A percentile compares a stretch with the other conserved stretches of the same genome.
Evolutionary conservation across 2,888 invertebrate species (phyloP).

Genomic region (Hydropsyche betteni): DNA sequence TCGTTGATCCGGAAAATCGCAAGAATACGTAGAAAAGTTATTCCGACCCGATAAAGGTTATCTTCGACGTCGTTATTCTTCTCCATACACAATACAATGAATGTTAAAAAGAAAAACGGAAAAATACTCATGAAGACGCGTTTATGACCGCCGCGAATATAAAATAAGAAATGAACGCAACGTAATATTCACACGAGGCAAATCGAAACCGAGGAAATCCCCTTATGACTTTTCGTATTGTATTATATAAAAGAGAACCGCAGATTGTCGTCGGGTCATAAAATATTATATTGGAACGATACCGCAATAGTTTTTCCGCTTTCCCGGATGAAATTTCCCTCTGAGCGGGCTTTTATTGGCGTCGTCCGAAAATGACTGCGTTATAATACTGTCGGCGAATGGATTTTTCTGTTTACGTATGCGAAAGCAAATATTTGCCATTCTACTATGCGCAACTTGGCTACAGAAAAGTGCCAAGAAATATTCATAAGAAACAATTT

Average conservation of each 20-base stretch:
- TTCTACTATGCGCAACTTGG: neutral
- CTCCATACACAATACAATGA: too few species aligned
- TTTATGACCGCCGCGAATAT: too few species aligned
- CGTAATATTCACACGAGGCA: too few species aligned
- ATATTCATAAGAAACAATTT: too few species aligned
- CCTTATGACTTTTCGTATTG: too few species aligned
- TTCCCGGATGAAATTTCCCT: conserved; percentile 23
- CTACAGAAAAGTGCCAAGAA: too few species aligned
- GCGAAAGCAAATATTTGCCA: conserved; percentile 11
- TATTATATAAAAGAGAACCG: neutral
- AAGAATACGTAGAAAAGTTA: conserved; percentile 29
- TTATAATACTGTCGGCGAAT: neutral
- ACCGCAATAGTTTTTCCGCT: conserved; percentile 1
- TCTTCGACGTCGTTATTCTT: conserved; percentile 24
- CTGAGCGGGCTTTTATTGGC: conserved; percentile 26
- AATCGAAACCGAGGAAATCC: too few species aligned
- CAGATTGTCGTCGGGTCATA: conserved; percentile 13
- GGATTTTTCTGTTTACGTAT: neutral
- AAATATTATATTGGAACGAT: conserved; percentile 14
- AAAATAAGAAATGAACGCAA: too few species aligned
- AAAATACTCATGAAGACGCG: too few species aligned
- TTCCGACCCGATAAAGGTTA: conserved; percentile 28
- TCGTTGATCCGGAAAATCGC: conserved; percentile 25
- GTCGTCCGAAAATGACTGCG: conserved; percentile 18
- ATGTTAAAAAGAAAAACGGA: too few species aligned